These are phyloP conservation scores for Cephalopholis sonnerati DNA, from an alignment of 2,113 vertebrate genomes.

Conservation along the genomic window DNA sequence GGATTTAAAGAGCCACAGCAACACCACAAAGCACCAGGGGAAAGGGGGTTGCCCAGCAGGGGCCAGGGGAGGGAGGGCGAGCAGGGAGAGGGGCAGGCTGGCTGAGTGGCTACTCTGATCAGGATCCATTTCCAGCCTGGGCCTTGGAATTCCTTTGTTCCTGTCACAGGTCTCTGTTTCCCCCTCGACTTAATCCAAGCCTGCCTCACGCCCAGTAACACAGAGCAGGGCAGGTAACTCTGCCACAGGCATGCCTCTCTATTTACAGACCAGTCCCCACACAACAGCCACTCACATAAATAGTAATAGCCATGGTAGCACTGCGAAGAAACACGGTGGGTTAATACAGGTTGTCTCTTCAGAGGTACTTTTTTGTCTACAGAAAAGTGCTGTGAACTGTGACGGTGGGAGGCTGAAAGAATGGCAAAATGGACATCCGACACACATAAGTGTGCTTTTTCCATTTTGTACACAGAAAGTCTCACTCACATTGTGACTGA, in stretches of 20 bases:
- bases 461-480: not conserved
- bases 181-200: conserved; percentile 76
- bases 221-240: conserved; percentile 80
- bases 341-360: conserved; percentile 10
- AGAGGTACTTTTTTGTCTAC: conserved; percentile 12
- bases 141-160: conserved; percentile 84
- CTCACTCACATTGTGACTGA: not conserved
- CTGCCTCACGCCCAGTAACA: conserved; percentile 77
- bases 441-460: not conserved
- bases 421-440: not conserved
- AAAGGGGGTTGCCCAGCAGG: conserved; percentile 74
- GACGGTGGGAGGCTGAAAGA: not conserved
- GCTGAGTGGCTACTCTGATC: conserved; percentile 76
- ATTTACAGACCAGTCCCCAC: conserved; percentile 72
- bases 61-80: conserved; percentile 59
- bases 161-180: conserved; percentile 82
- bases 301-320: conserved; percentile 49
- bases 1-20: conserved; percentile 78
- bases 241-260: conserved; percentile 78
- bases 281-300: conserved; percentile 60
- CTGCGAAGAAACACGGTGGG: conserved; percentile 34
- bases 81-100: conserved; percentile 42
- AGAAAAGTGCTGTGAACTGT: not conserved
- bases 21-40: conserved; percentile 76
- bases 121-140: conserved; percentile 81